Percentiles rank a stretch among this genome's conserved stretches.
These are phyloP conservation scores for Campopleginae sp. DNA, from an alignment of 2,888 invertebrate genomes.

Conservation along the genomic window DNA sequence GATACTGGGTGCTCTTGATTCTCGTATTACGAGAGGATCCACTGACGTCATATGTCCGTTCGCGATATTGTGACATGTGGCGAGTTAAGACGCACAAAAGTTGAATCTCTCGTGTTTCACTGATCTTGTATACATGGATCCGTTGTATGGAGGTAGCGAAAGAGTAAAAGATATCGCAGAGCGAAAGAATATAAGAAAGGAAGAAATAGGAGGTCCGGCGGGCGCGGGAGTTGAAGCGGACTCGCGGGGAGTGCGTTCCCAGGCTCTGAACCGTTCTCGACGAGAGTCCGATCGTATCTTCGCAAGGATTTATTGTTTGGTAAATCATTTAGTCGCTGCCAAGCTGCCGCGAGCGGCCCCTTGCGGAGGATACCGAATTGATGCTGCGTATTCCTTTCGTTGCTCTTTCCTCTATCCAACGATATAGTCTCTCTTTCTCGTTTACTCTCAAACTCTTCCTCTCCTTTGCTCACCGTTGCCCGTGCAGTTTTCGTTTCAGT, in stretches of 20 bases:
- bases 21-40: not conserved
- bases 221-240: constrained; percentile 73
- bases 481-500: constrained; percentile 64
- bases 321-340: constrained; percentile 84
- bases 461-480: constrained; percentile 47
- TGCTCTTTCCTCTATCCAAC: constrained; percentile 62
- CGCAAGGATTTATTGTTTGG: constrained; percentile 83
- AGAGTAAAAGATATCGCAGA: constrained; percentile 55
- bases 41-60: not conserved
- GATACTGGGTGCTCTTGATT: not conserved
- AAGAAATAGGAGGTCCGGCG: constrained; percentile 45
- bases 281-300: constrained; percentile 82
- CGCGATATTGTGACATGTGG: not conserved
- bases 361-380: constrained; percentile 72
- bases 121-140: constrained; percentile 36
- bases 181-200: constrained; percentile 59
- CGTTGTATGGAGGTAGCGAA: constrained; percentile 35
- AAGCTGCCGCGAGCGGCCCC: constrained; percentile 81
- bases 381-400: constrained; percentile 67
- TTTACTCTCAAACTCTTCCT: constrained; percentile 48
- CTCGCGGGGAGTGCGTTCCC: constrained; percentile 77
- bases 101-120: constrained; percentile 46
- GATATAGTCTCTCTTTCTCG: constrained; percentile 52
- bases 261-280: constrained; percentile 78
- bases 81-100: constrained; percentile 39